Evolutionary conservation across 1,140 invertebrate species (phyloP).

Genomic region (Augochlora pura): DNA sequence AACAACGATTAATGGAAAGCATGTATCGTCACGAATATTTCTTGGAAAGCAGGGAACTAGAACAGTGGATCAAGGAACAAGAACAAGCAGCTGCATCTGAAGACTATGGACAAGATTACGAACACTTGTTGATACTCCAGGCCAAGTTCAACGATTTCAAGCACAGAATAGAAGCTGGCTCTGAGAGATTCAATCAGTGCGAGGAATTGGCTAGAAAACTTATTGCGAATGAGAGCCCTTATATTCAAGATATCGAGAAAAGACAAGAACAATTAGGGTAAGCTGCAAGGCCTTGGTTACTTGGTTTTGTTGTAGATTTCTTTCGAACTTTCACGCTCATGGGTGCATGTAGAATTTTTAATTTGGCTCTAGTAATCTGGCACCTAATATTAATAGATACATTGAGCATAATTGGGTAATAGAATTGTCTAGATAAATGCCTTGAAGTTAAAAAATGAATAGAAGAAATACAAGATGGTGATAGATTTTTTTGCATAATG

Average conservation of each 20-base stretch:
- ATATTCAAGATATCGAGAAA: slow-evolving; percentile 92
- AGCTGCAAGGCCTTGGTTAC: slow-evolving; percentile 63
- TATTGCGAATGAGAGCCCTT: slow-evolving; percentile 92
- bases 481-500: not conserved
- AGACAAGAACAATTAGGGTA: slow-evolving; percentile 93
- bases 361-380: not conserved
- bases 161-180: slow-evolving; percentile 93
- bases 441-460: not conserved
- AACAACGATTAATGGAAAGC: slow-evolving; percentile 93
- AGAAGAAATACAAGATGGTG: not conserved
- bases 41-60: slow-evolving; percentile 93
- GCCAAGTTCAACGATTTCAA: slow-evolving; percentile 98
- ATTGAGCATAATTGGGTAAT: not conserved
- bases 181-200: slow-evolving; percentile 95
- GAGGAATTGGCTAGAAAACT: slow-evolving; percentile 95
- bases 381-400: not conserved
- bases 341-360: too few species aligned
- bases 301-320: too few species aligned
- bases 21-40: slow-evolving; percentile 96
- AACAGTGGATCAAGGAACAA: slow-evolving; percentile 97
- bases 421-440: not conserved
- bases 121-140: slow-evolving; percentile 93
- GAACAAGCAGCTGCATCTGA: slow-evolving; percentile 94
- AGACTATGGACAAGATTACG: slow-evolving; percentile 98
- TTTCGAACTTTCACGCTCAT: too few species aligned